Base-by-base conservation (phyloP, 2,113 vertebrate species). In the Serinus canaria region DNA sequence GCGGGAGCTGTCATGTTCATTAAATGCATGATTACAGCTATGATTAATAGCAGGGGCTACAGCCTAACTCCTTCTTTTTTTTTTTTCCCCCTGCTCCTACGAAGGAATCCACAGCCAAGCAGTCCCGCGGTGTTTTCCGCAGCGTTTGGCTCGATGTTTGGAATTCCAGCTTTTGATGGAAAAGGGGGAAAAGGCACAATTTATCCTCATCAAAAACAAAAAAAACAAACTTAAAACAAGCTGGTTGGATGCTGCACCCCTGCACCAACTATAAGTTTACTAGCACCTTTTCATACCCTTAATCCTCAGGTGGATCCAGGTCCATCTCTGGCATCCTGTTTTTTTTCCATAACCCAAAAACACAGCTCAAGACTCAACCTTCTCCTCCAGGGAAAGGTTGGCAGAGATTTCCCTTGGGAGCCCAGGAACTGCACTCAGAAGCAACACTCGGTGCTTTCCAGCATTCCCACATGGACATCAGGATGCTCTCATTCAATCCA, bases 1-100 rank as follows among this genome's bases (percentile, higher is more conserved):
- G 60, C 41, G 9, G 85, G 90, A 91, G 83, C 95, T 96, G 97
- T 96, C 95, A 80, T 87, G 96, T 97, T 96, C 96, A 96, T 97
- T 96, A 97, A 97, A 96, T 82, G 96, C 96, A 92, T 95, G 92
- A 97, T 97, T 97, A 97, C 95, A 94, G 93, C 91, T 84, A 89
- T 94, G 94, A 97, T 96, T 94, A 97, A 97, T 95, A 87, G 96
- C 62, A 3, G 97, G 94, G 96, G 96, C 92, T 93, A 88, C 92
- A 83, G 93, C 63, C 88, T 47, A 63, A 92, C 94, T 89, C 78
- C 89, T 92, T 23, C 7, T 41, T 22, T 10, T 22, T 80, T 22
- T 80, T 15, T 10, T 22, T 82, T 18, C 3, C 4, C 4, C n/a
- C 20, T 16, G 97, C 94, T 98, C 94, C 97, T 82, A 53, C 2